These are phyloP conservation scores for Brachyhypopomus occidentalis DNA, from an alignment of 2,113 vertebrate genomes.

Conservation along the genomic window DNA sequence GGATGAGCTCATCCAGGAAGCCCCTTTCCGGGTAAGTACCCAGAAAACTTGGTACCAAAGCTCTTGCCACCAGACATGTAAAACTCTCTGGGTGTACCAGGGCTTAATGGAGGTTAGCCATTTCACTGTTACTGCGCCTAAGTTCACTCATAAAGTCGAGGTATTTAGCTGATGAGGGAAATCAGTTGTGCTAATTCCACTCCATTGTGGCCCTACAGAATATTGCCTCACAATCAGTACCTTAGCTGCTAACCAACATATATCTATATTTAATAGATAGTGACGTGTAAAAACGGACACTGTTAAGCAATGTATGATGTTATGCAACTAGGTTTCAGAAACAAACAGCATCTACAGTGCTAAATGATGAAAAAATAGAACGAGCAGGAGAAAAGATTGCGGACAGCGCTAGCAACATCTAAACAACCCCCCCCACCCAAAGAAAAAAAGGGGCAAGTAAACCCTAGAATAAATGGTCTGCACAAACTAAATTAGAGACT, in stretches of 20 bases:
- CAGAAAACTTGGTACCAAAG: background rate
- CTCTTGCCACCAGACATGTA: too few species aligned
- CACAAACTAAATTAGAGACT: background rate
- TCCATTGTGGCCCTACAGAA: too few species aligned
- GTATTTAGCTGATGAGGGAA: too few species aligned
- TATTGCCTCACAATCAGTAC: too few species aligned
- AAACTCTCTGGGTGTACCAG: background rate
- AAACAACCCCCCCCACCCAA: too few species aligned
- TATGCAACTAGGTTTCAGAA: too few species aligned
- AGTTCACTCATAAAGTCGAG: background rate
- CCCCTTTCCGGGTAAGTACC: constrained; percentile 74
- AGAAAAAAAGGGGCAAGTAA: background rate
- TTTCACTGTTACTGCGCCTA: background rate
- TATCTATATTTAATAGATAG: too few species aligned
- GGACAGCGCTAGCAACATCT: background rate
- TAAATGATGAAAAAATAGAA: background rate
- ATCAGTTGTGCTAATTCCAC: too few species aligned
- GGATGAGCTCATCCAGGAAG: constrained; percentile 80
- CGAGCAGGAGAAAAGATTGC: background rate
- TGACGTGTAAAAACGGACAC: too few species aligned
- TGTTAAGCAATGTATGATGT: too few species aligned
- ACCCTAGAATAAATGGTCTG: background rate
- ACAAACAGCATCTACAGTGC: background rate
- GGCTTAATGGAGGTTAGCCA: background rate
- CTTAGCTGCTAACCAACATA: too few species aligned